Base-by-base conservation (phyloP, 2,797 vertebrate genomes). In the Rhinogobio ventralis region DNA sequence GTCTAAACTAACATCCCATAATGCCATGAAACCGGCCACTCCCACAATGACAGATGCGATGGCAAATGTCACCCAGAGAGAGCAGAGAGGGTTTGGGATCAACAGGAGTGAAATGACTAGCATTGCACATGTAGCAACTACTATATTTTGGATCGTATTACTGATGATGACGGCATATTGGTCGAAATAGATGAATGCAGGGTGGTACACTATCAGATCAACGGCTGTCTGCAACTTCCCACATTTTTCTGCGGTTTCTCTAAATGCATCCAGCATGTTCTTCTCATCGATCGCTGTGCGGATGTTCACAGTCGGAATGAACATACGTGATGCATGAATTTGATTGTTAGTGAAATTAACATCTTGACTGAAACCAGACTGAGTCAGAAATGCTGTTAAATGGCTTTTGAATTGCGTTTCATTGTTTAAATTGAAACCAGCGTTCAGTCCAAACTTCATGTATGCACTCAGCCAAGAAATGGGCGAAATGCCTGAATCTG, bases 31-130 rank as follows among this genome's bases (percentile, higher is more conserved):
- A 36, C 95, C 95, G 0, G 91, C 85, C 20, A 96, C 93, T 0
- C 94, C 94, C 2, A 92, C 91, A 85, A 95, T 93, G 84, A 96
- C 93, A 67, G 95, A 96, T 25, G 87, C 91, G 79, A 96, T 95
- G 13, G 95, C 90, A 90, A 95, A 95, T n/a, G 95, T 95, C 25
- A 96, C 95, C 94, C 95, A 96, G 83, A 95, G 13, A 80, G 92
- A 94, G 79, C 94, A 95, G 39, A 95, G 0, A 0, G 92, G 94
- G 82, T 91, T 94, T 85, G 96, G 95, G 87, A 95, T 94, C 67
- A 96, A 90, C 82, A 95, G 7, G n/a, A 96, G 90, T 2, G 95
- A 95, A 75, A 96, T 86, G 0, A 94, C 0, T 4, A 96, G 88
- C 95, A 96, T 95, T 1, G 89, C 93, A 25, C 80, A 80, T 0